Evolutionary conservation across 2,113 vertebrate species (phyloP).

Genomic region (Solea solea): DNA sequence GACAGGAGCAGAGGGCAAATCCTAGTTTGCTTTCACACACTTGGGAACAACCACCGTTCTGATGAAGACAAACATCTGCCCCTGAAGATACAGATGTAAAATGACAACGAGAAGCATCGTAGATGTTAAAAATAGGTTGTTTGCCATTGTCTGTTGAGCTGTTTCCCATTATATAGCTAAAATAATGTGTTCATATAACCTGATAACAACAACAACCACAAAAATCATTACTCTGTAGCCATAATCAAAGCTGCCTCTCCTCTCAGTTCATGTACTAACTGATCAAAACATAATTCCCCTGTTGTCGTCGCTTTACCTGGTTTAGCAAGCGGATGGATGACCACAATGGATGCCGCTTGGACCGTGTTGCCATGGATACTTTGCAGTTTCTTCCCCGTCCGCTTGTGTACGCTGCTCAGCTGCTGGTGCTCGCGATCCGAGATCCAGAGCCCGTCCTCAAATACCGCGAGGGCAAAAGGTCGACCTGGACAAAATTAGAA

Average conservation of each 20-base stretch:
- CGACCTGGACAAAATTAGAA: conserved; percentile 77
- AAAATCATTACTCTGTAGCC: too few relatives aligned
- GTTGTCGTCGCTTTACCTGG: conserved; percentile 81
- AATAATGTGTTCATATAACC: too few relatives aligned
- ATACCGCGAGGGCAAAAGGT: conserved; percentile 88
- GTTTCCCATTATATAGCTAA: too few relatives aligned
- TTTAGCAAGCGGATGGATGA: conserved; percentile 92
- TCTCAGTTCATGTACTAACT: too few relatives aligned
- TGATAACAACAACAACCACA: too few relatives aligned
- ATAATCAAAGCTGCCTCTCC: too few relatives aligned
- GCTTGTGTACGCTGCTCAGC: conserved; percentile 87
- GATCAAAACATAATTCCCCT: too few relatives aligned
- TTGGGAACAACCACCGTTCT: conserved; percentile 88
- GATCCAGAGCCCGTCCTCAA: conserved; percentile 91
- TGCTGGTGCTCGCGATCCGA: conserved; percentile 85
- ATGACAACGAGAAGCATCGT: not conserved
- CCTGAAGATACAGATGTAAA: conserved; percentile 66
- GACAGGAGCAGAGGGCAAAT: conserved; percentile 80
- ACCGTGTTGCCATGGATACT: conserved; percentile 84
- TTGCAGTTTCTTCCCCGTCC: conserved; percentile 82
- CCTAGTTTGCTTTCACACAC: conserved; percentile 85
- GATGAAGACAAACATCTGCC: conserved; percentile 82
- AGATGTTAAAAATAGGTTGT: not conserved
- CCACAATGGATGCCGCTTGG: conserved; percentile 87
- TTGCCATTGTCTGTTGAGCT: not conserved